Evolutionary conservation across 2,888 invertebrate species (phyloP), one percentile per base, ranked within the genome.

Genomic region (Tetragnatha montana): DNA sequence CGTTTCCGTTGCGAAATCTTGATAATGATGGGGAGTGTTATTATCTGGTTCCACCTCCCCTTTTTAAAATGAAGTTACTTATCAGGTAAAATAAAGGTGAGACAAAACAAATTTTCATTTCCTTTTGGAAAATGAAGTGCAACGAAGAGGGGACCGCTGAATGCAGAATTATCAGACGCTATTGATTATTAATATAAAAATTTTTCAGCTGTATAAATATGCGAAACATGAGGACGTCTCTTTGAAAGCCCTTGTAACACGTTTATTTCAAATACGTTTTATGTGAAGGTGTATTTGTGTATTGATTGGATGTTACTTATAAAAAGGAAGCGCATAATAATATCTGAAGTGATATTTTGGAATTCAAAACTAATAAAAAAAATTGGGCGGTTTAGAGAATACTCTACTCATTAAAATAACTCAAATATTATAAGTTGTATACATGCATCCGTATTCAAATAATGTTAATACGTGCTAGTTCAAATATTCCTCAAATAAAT

Each of bases 21-120:
- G 75, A 76, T 84, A 84, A 84, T 84, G 68, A 68, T 19, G 21
- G 69, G 60, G 49, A 84, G 76, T 47, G 17, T 84, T 75, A 84
- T 84, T 84, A 76, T 84, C 68, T 68, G 19, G 19, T 68, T 69
- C 71, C 51, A 60, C 60, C 60, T 60, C 60, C 12, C 35, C 35
- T 35, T 35, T 60, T 60, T 60, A 12, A 60, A 60, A 60, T 60
- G 7, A 60, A 17, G 60, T 60, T 60, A 60, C 17, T 60, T 60
- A 35, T 35, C 2, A 35, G 35, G 35, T 35, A 60, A 60, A 60
- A 60, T 17, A 17, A 60, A 60, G 60, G 60, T 60, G 60, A 60
- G 60, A 60, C 60, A 60, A 6, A 6, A 60, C 60, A 60, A 60
- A 17, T 60, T 60, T 60, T 60, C 60, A 12, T 60, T 60, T 60